phyloP scores from a whole-genome alignment of 2,113 vertebrate species.

The Nothoprocta perdicaria region DNA sequence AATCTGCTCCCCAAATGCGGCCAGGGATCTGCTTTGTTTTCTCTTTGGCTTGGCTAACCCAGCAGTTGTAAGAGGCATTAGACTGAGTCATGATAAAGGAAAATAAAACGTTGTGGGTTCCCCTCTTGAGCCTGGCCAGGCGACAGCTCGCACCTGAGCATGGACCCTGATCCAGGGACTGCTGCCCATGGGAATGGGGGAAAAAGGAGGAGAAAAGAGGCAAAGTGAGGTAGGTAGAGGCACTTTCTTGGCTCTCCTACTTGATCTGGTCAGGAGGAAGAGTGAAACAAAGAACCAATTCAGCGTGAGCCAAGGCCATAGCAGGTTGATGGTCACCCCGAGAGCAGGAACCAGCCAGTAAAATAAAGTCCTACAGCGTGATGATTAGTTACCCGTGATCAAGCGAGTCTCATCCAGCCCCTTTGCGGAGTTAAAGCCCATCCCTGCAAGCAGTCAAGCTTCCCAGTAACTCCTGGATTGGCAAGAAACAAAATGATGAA shows the following conservation, averaged over 20 bases:
- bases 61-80: constrained; percentile 27
- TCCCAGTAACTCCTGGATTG: not conserved
- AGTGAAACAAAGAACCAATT: not conserved
- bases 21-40: constrained; percentile 50
- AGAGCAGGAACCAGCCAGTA: not conserved
- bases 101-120: constrained; percentile 7
- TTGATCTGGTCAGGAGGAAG: not conserved
- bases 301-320: not conserved
- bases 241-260: not conserved
- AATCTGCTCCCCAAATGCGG: constrained; percentile 43
- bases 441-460: not conserved
- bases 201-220: not conserved
- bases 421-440: not conserved
- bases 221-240: not conserved
- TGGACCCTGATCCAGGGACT: rapidly evolving
- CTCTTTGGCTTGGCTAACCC: not conserved
- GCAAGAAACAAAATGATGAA: not conserved
- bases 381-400: not conserved
- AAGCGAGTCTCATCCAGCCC: not conserved
- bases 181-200: not conserved
- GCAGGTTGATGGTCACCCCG: not conserved
- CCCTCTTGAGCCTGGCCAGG: not conserved
- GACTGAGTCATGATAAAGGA: not conserved
- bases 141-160: not conserved
- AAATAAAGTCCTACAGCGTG: not conserved